Base-by-base conservation (phyloP, 2,113 vertebrate species). In the Erythrocebus patas region DNA sequence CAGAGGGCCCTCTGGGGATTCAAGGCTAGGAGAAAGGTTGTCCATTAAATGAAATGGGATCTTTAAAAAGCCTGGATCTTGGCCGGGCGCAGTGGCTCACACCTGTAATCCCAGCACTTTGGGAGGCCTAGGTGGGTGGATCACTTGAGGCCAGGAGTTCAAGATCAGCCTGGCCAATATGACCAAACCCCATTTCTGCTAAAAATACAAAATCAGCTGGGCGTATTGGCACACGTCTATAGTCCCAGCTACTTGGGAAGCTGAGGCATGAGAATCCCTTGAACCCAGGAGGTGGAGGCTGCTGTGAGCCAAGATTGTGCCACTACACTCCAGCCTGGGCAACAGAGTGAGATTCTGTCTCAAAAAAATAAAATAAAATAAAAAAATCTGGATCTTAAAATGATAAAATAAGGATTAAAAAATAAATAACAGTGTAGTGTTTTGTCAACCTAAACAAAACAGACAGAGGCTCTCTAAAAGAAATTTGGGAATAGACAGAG, bases 181-280 rank as follows among this genome's bases (percentile, higher is more conserved):
- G 16, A 16, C 32, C 30, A 68, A 35, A 68, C 16, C 66, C 32
- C 3, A 35, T 68, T 68, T 68, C 66, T 68, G 35, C 61, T 30
- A 64, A 64, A 64, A 64, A 64, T 32, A 30, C 61, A 64, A 30
- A 64, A 64, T 64, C 30, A 64, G 27, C 27, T 64, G 61, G 61
- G 61, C 0, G 2, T 64, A 30, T 13, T 64, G 61, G 61, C 61
- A 32, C 30, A 30, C 2, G 0, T 6, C 61, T 64, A 14, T 30
- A 64, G 61, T 64, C 61, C 12, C 61, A 64, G 61, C 61, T 64
- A 64, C 12, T 64, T 64, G 61, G 61, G 61, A 64, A 1, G 61
- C 61, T 64, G 61, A 64, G 12, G 61, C 61, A 64, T 64, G 27
- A 32, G 61, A 64, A 32, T 64, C 27, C 27, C 61, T 64, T 64